Evolutionary conservation across 2,888 invertebrate genomes (phyloP), one percentile per base, ranked within the genome.

Genomic region (Sceliomorpha sp.): DNA sequence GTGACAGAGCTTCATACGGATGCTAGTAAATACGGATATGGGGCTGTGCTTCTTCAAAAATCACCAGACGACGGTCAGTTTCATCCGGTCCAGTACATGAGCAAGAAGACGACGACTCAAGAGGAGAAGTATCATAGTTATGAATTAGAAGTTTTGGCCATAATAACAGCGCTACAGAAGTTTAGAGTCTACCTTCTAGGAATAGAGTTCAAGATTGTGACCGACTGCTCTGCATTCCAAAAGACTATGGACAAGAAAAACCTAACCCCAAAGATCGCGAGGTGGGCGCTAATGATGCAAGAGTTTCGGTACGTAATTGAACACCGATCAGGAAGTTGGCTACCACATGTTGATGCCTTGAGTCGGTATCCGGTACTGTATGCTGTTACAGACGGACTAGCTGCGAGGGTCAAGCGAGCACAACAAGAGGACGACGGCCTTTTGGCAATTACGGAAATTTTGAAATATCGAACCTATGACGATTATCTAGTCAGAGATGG

Each of bases 121-220:
- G 70, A 78, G 37, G 66, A 70, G 32, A 73, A 74, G 13, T 79
- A 74, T 27, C 10, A 63, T 5, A 76, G 76, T 31, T 76, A 74
- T 15, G 76, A 79, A 32, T 37, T 78, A 0, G 76, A 75, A 29
- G 73, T 73, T 0, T n/a, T 80, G 13, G 75, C 75, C 0, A 48
- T 78, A 1, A 53, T 78, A 1, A 60, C 59, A 27, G 70, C 73
- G 6, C n/a, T 75, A 1, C 67, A 69, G 9, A 71, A 72, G 34
- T 77, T 58, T 27, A 5, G 58, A 12, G 13, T 66, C 0, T 69
- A 72, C 27, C 32, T 69, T 0, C 10, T 64, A 10, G 60, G 64
- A 0, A 44, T 64, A 9, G n/a, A 32, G 2, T 64, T 70, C 39
- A 59, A 48, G n/a, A 64, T 70, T 4, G 1, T 70, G 0, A 64